Percentiles rank a stretch among this genome's conserved stretches.
Conservation (phyloP, 2,888 invertebrate genomes). For the Monopis laevigella region DNA sequence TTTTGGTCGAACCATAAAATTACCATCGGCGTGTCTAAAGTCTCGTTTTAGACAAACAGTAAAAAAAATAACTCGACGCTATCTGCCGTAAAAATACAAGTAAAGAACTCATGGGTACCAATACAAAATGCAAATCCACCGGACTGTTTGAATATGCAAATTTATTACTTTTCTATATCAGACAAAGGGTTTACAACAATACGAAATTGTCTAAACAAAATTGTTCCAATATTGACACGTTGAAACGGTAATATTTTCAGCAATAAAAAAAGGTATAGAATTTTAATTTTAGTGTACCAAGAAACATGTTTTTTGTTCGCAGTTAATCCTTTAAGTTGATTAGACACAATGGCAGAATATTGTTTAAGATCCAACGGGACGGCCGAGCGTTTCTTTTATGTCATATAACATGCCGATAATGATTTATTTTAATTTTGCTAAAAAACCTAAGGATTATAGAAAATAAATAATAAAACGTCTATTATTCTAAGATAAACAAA, state of each 20-base stretch:
- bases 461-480: too few relatives aligned
- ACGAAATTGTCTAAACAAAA: not conserved
- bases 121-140: not conserved
- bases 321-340: slow-evolving; percentile 3
- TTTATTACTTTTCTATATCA: not conserved
- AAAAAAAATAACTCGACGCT: not conserved
- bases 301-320: not conserved
- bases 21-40: slow-evolving; percentile 1
- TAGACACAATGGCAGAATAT: not conserved
- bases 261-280: not conserved
- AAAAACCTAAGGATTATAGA: too few relatives aligned
- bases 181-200: slow-evolving; percentile 1
- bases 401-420: too few relatives aligned
- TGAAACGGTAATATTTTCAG: not conserved
- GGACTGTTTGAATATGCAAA: slow-evolving; percentile 6
- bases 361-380: not conserved
- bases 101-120: too few relatives aligned
- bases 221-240: slow-evolving; percentile 1
- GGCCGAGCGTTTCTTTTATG: not conserved
- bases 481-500: too few relatives aligned
- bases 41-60: not conserved
- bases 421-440: too few relatives aligned
- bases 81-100: not conserved
- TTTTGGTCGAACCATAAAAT: not conserved
- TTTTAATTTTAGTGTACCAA: not conserved